Evolutionary conservation across 2,888 invertebrate species (phyloP).

Genomic region (Magallana nippona): DNA sequence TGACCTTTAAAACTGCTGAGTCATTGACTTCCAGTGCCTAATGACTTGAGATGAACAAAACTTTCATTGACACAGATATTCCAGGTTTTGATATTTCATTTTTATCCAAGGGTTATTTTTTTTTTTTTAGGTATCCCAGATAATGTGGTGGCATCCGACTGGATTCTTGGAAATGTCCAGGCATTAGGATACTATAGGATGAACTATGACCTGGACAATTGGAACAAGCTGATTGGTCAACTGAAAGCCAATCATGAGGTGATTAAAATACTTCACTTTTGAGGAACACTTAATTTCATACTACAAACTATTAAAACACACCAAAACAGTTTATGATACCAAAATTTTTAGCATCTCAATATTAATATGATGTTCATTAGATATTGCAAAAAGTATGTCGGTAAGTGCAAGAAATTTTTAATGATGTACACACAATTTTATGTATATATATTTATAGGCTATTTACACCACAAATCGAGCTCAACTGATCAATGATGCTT

Average conservation of each 20-base stretch:
- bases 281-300: too few species aligned
- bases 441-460: conserved; percentile 68
- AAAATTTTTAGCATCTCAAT: too few species aligned
- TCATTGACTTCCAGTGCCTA: too few species aligned
- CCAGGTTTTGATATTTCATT: neutral
- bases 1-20: too few species aligned
- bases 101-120: neutral
- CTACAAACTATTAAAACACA: too few species aligned
- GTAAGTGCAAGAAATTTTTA: too few species aligned
- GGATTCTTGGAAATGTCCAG: conserved; percentile 76
- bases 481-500: conserved; percentile 92
- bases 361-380: too few species aligned
- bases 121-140: conserved; percentile 34
- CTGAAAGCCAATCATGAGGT: conserved; percentile 82
- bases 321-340: too few species aligned
- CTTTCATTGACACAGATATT: neutral
- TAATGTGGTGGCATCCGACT: conserved; percentile 51
- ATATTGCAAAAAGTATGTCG: too few species aligned
- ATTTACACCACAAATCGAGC: conserved; percentile 90
- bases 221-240: conserved; percentile 78
- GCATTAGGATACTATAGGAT: conserved; percentile 80
- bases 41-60: neutral
- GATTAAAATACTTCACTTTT: conserved; percentile 40
- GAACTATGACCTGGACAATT: conserved; percentile 79
- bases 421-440: neutral